Evolutionary conservation across 2,888 invertebrate genomes (phyloP).

Genomic region (Rhogogaster chlorosoma): DNA sequence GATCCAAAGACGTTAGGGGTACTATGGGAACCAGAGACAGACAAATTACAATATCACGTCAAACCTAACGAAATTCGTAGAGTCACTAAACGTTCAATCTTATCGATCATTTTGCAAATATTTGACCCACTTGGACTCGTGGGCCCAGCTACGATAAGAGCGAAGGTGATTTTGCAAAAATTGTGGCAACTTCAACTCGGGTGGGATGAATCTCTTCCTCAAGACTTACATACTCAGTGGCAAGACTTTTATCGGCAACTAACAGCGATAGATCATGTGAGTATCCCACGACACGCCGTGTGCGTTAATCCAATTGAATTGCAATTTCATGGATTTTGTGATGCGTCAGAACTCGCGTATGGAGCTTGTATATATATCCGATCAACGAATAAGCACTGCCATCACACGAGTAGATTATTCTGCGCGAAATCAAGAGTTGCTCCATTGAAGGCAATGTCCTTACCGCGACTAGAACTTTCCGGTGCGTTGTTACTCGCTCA

Average conservation of each 20-base stretch:
- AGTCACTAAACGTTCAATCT: neutral
- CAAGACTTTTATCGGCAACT: conserved; percentile 31
- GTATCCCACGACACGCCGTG: too few relatives aligned
- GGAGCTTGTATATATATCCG: conserved; percentile 50
- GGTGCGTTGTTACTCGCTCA: conserved; percentile 54
- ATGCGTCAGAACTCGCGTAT: conserved; percentile 50
- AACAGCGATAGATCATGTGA: too few relatives aligned
- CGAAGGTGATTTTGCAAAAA: neutral
- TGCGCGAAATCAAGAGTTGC: conserved; percentile 57
- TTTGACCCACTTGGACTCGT: neutral
- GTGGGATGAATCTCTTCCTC: too few relatives aligned
- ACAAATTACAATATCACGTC: neutral
- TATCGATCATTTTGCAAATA: neutral
- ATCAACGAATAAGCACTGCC: neutral
- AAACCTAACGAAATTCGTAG: neutral
- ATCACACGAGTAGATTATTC: conserved; percentile 45
- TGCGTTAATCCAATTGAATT: neutral
- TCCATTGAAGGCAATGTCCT: conserved; percentile 53
- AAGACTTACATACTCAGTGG: neutral
- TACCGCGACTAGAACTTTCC: conserved; percentile 57
- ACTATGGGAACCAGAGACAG: neutral
- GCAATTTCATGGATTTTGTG: conserved; percentile 52
- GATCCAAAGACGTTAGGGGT: neutral
- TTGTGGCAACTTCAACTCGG: neutral
- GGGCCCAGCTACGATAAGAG: neutral